Evolutionary conservation across 2,113 vertebrate species (phyloP), one percentile per base, ranked within the genome.

Genomic region (Carassius auratus): DNA sequence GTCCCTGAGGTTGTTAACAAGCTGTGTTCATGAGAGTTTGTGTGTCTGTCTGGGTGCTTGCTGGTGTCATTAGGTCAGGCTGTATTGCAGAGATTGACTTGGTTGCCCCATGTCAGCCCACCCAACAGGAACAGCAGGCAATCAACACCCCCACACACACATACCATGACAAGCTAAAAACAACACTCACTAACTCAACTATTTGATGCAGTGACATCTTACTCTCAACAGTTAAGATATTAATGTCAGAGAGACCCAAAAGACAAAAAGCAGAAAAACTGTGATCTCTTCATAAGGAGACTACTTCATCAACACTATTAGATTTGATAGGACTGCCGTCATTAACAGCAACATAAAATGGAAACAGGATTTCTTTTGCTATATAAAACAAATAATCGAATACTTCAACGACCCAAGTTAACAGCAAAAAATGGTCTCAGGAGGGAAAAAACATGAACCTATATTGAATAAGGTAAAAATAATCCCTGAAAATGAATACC

Each of bases 1-100:
- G 91, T 90, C 85, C 82, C 87, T 90, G 86, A 84, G 55, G 86
- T 68, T 81, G 86, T 91, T 89, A 91, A 90, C 88, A 89, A 90
- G 91, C 81, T 75, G n/a, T 50, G 66, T 42, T n/a, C 30, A 15
- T 73, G 23, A 17, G 23, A 77, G 30, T 42, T 14, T 74, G 26
- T 64, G 77, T 76, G 76, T 78, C 66, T 87, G 83, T 79, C 26
- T 81, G 23, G 50, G 38, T 76, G 69, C 48, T 57, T 85, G 69
- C 21, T 84, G 74, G 75, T 84, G 87, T 82, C 82, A 86, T 86
- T 89, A 78, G 69, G 77, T 79, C 84, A 69, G 81, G 73, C 33
- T 59, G 81, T 86, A 62, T 38, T 83, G 17, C 57, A 61, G 77
- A 78, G 59, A 71, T 83, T 85, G 74, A 76, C 45, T 85, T 50